Percentiles rank a stretch among this genome's conserved stretches.
Evolutionary conservation across 2,888 invertebrate genomes (phyloP).

Genomic region (Epistrophe grossulariae): DNA sequence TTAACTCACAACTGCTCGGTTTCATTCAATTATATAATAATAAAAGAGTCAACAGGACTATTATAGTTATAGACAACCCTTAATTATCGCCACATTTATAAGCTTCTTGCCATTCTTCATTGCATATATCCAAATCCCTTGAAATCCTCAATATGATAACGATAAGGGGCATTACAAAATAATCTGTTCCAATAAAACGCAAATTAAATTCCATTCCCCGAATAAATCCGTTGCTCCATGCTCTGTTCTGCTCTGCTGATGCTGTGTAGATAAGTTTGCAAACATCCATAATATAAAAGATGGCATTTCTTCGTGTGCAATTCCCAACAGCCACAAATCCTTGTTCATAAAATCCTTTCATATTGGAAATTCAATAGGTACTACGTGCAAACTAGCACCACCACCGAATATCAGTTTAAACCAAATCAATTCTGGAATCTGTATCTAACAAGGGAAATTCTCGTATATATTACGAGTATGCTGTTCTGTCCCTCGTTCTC

Average conservation of each 20-base stretch:
- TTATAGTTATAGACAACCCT: constrained; percentile 36
- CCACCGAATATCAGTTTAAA: constrained; percentile 65
- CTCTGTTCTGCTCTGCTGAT: background rate
- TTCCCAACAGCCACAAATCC: constrained; percentile 57
- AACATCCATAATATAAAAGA: constrained; percentile 18
- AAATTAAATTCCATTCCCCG: constrained; percentile 56
- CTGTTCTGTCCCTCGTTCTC: background rate
- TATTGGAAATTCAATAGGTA: constrained; percentile 64
- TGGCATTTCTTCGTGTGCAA: constrained; percentile 46
- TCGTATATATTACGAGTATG: background rate
- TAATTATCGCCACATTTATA: constrained; percentile 33
- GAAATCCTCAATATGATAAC: constrained; percentile 25
- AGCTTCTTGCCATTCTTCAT: constrained; percentile 21
- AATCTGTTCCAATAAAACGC: constrained; percentile 54
- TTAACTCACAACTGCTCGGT: constrained; percentile 29
- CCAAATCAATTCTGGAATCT: constrained; percentile 69
- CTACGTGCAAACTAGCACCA: constrained; percentile 61
- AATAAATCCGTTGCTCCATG: constrained; percentile 3
- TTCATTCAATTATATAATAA: constrained; percentile 55
- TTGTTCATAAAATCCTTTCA: constrained; percentile 48
- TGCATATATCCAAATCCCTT: background rate
- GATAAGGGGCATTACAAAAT: constrained; percentile 49
- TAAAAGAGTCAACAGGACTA: constrained; percentile 54
- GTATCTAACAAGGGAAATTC: constrained; percentile 37
- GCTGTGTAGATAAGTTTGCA: background rate